phyloP scores from a whole-genome alignment of 1,140 invertebrate species.

The Trichonephila clavipes region DNA sequence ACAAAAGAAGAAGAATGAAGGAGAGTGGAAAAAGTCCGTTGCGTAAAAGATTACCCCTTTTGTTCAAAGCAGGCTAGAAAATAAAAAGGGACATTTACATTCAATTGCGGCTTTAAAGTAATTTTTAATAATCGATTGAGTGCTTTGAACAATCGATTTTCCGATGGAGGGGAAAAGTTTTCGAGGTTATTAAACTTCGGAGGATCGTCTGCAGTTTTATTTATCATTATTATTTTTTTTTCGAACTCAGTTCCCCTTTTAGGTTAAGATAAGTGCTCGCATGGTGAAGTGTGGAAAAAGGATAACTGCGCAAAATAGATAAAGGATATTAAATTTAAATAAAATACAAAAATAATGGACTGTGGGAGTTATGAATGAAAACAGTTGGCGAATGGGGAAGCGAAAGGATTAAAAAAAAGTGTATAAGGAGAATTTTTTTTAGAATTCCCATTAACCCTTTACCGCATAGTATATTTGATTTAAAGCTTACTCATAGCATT shows the following conservation, averaged over 20 bases:
- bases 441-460: too few relatives aligned
- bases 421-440: too few relatives aligned
- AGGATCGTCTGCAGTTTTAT: not conserved
- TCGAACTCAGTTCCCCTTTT: not conserved
- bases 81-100: constrained; percentile 48
- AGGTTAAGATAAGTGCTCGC: not conserved
- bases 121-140: constrained; percentile 73
- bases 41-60: constrained; percentile 51
- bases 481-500: too few relatives aligned
- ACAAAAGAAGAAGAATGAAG: not conserved
- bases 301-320: too few relatives aligned
- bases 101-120: constrained; percentile 70
- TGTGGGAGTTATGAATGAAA: too few relatives aligned
- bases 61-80: not conserved
- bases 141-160: constrained; percentile 60
- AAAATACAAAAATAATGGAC: too few relatives aligned
- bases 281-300: not conserved
- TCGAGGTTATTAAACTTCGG: constrained; percentile 49
- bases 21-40: not conserved
- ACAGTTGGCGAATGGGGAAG: too few relatives aligned
- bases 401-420: too few relatives aligned
- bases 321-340: too few relatives aligned
- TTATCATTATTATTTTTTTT: not conserved
- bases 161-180: constrained; percentile 55
- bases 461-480: too few relatives aligned